A percentile compares a stretch with the other conserved stretches of the same genome.
These are phyloP conservation scores for Syritta pipiens DNA, from an alignment of 2,888 invertebrate species.

Conservation along the genomic window DNA sequence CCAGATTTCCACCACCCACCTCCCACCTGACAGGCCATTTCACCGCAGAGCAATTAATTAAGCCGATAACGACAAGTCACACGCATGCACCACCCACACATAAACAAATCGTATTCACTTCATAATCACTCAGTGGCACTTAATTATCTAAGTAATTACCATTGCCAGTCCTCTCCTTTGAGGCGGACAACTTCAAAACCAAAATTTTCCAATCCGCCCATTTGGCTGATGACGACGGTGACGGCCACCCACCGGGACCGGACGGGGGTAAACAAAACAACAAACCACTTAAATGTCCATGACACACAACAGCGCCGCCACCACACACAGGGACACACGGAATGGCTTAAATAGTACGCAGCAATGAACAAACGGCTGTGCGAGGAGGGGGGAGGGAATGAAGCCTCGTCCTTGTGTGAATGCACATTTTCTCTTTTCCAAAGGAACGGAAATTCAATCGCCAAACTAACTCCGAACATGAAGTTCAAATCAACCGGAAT, in stretches of 20 bases:
- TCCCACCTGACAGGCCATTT: conserved; percentile 7
- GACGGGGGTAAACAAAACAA: conserved; percentile 51
- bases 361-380: conserved; percentile 48
- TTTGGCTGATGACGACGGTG: too few species aligned
- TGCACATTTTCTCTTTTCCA: too few species aligned
- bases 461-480: conserved; percentile 53
- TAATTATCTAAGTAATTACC: conserved; percentile 66
- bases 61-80: conserved; percentile 59
- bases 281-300: conserved; percentile 52
- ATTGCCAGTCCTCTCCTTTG: too few species aligned
- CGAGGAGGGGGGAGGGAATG: not conserved
- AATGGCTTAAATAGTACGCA: conserved; percentile 54
- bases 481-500: conserved; percentile 69
- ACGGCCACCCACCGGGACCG: not conserved
- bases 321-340: not conserved
- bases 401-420: not conserved
- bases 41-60: conserved; percentile 63
- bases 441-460: conserved; percentile 61
- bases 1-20: too few species aligned
- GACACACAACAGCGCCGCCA: conserved; percentile 17
- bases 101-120: conserved; percentile 30
- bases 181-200: conserved; percentile 46
- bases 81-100: conserved; percentile 33
- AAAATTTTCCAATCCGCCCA: conserved; percentile 15
- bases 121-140: conserved; percentile 64